Evolutionary conservation across 2,113 vertebrate genomes (phyloP), one percentile per base, ranked within the genome.

Genomic region (Dendropsophus ebraccatus): DNA sequence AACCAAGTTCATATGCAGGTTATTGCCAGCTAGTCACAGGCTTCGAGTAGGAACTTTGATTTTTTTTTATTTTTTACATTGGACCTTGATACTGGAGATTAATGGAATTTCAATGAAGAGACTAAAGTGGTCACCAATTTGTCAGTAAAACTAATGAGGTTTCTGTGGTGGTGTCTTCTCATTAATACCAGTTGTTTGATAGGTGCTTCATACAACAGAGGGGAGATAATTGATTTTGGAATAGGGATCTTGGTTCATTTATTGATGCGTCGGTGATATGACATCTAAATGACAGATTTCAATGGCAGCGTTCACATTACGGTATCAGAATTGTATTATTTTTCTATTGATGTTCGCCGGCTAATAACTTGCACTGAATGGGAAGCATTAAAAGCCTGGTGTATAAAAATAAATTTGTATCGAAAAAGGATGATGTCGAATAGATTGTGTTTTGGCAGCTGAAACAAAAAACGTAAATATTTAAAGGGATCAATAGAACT

Each of bases 41-140:
- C 93, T 94, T 93, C 93, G 94, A 94, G 62, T 47, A 93, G 93
- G 92, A 93, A 92, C 94, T 95, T 94, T 94, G 93, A 95, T 95
- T 95, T 95, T 95, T 87, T 94, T 95, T 94, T 94, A 93, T 95
- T 95, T 95, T 95, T 95, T 87, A 25, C 93, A 92, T 92, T 93
- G 95, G 92, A 94, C 93, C 92, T 91, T 92, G 90, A 91, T 93
- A 90, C 91, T 90, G 88, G 91, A 94, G 94, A 96, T 96, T 95
- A 95, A 95, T 95, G 93, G 94, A 94, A 95, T 95, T 95, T 94
- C 93, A 95, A 94, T 94, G 94, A 95, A n/a, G 91, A 89, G 92
- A 90, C 91, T 92, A 88, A 91, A 95, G 93, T 93, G 93, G 93
- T 91, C 91, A 92, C 93, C 92, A 93, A 93, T 94, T 94, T 95